Base-by-base conservation (phyloP, 2,888 invertebrate species). In the Netelia inedita region DNA sequence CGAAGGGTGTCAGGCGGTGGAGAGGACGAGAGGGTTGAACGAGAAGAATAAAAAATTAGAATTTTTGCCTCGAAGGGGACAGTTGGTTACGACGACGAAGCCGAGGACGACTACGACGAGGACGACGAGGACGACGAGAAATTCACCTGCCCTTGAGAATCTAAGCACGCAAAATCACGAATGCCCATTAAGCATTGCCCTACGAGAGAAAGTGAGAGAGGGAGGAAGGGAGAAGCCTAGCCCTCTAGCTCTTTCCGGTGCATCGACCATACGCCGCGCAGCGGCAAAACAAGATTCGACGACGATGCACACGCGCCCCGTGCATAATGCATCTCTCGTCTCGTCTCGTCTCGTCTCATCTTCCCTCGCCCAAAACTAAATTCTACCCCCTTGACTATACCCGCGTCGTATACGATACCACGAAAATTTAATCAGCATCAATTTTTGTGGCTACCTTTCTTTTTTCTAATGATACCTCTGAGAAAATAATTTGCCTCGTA, bases 141-240 rank as follows among this genome's bases (percentile, higher is more conserved):
- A 86, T 85, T 90, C 91, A 91, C 91, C 91, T 91, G 91, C 90
- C 89, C 80, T 88, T 82, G 61, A 55, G 86, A 88, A 90, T 91
- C 91, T 91, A 91, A 91, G 89, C 91, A 88, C 91, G 88, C 90
- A 89, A 91, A 91, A 91, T 90, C 91, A 91, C 91, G 91, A 91
- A 91, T 87, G 88, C 86, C 89, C 87, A 90, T 91, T 91, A 28
- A 90, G 81, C 76, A 76, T 80, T 80, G 80, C 61, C 80, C 66
- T 50, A 65, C 35, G 69, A 50, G 76, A 69, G 68, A 63, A 46
- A 16, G n/a, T 35, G 53, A 50, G 74, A 23, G 65, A 65, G 59
- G 19, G 21, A 46, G 69, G 28, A 21, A 28, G 55, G 23, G 65
- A 43, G 41, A 53, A 53, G 16, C 16, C 21, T 8, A 76, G 80